Base-by-base conservation (phyloP, 92 coral and sea anemone species). In the Epizoanthus rinbou region DNA sequence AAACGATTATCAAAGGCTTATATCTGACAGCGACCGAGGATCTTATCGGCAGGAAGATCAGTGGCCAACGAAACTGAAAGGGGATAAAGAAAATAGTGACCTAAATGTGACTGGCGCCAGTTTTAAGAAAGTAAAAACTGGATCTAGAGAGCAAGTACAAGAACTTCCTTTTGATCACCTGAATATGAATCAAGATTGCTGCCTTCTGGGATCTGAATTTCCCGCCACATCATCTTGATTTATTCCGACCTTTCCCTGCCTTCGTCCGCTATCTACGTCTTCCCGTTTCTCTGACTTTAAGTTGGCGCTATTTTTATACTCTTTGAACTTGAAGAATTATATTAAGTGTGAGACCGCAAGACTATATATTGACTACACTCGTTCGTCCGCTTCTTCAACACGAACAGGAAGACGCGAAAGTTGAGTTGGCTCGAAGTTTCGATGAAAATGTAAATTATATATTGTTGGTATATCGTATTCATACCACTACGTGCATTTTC, bases 181-280 rank as follows among this genome's bases (percentile, higher is more conserved):
- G 67, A 63, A 21, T 31, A 63, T 63, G 25, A 63, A 63, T 63
- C 8, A 63, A 63, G 67, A 63, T 63, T 63, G 67, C 67, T 28
- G 67, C 67, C 67, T 63, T 63, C 31, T 28, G 31, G 25, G 25
- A n/a, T 63, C 67, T 31, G 67, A 21, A 31, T 63, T 63, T 63
- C 67, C 67, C 67, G 67, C 67, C 67, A 67, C 73, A 67, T 67
- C 31, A 67, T 67, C 73, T 67, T 67, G 73, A 67, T 67, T 67
- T 67, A 67, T 67, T 67, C 73, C 31, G 47, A 67, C 73, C 73
- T 67, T 67, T 67, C 73, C 73, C 31, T 67, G 73, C 52, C 45
- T 45, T 67, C 73, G 22, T 67, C 73, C 73, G 31, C 31, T 28
- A 28, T 67, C 47, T 67, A 67, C 19, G 16, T 31, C 73, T 67